Percentiles rank a stretch among this genome's conserved stretches.
Evolutionary conservation across 2,888 invertebrate genomes (phyloP).

Genomic region (Zelleria hepariella): DNA sequence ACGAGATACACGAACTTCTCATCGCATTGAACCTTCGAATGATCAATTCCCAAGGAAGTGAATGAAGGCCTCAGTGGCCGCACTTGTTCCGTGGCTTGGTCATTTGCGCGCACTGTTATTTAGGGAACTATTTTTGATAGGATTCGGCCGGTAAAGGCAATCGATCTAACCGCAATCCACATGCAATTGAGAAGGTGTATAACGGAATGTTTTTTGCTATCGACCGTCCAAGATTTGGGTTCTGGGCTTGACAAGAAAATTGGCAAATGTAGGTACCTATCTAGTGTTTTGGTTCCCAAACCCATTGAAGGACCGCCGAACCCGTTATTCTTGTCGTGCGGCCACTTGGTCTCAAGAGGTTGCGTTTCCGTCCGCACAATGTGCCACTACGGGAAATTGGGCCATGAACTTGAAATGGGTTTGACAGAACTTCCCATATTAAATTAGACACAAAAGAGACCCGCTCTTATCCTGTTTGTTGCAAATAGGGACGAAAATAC

Average conservation of each 20-base stretch:
- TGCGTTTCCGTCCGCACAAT: background rate
- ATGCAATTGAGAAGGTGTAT: slow-evolving; percentile 22
- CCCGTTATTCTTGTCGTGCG: too few species aligned
- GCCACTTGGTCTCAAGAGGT: too few species aligned
- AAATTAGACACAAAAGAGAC: too few species aligned
- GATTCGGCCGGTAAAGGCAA: slow-evolving; percentile 34
- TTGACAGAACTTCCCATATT: background rate
- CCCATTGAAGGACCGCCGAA: background rate
- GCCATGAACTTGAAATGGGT: slow-evolving; percentile 23
- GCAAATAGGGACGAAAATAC: too few species aligned
- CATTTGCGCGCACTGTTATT: slow-evolving; percentile 5
- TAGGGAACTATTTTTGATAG: slow-evolving; percentile 4
- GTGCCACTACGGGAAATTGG: slow-evolving; percentile 22
- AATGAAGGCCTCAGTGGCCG: background rate
- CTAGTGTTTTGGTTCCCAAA: slow-evolving; percentile 19
- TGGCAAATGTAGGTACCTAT: slow-evolving; percentile 32
- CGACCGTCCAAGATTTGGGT: slow-evolving; percentile 23
- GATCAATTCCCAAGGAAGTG: background rate
- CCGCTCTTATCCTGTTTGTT: too few species aligned
- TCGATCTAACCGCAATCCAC: slow-evolving; percentile 41
- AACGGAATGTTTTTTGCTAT: slow-evolving; percentile 45
- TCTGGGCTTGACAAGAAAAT: slow-evolving; percentile 38
- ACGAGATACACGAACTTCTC: slow-evolving; percentile 27
- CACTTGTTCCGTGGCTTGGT: background rate
- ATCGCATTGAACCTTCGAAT: background rate